phyloP scores from a whole-genome alignment of 2,888 invertebrate species.

The Stratiomys singularior region DNA sequence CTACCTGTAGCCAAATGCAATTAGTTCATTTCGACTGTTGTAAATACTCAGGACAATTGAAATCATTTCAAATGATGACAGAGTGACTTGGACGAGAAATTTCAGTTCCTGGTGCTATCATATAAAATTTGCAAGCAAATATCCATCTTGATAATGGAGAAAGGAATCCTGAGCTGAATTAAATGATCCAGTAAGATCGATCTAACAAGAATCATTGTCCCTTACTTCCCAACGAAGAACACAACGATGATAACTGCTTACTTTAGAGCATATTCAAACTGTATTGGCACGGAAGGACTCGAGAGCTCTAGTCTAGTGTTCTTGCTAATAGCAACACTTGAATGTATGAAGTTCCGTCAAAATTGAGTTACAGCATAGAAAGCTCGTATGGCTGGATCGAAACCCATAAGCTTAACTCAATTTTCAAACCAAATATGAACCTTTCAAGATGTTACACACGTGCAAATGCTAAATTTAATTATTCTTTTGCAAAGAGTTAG shows the following conservation, averaged over 20 bases:
- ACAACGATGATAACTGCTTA: not conserved
- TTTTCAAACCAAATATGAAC: conserved; percentile 15
- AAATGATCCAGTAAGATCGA: not conserved
- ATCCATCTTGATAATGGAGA: not conserved
- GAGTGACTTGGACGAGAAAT: no score
- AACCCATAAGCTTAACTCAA: conserved; percentile 16
- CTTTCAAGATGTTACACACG: not conserved
- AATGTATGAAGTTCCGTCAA: not conserved
- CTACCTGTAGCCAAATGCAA: no score
- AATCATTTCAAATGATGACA: no score
- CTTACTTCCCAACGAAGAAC: not conserved
- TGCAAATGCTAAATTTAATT: conserved; percentile 2
- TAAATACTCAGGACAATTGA: no score
- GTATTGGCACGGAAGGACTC: not conserved
- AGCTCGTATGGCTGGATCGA: not conserved
- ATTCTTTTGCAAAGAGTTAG: not conserved
- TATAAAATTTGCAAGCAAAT: not conserved
- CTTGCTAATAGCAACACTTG: conserved; percentile 5
- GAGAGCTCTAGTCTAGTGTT: not conserved
- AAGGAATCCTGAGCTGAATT: not conserved
- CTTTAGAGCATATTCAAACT: not conserved
- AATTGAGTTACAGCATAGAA: not conserved
- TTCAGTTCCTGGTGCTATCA: no score
- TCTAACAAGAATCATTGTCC: not conserved
- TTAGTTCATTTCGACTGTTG: no score